Conservation (phyloP, 2,888 invertebrate genomes). For the Bellardia pandia region DNA sequence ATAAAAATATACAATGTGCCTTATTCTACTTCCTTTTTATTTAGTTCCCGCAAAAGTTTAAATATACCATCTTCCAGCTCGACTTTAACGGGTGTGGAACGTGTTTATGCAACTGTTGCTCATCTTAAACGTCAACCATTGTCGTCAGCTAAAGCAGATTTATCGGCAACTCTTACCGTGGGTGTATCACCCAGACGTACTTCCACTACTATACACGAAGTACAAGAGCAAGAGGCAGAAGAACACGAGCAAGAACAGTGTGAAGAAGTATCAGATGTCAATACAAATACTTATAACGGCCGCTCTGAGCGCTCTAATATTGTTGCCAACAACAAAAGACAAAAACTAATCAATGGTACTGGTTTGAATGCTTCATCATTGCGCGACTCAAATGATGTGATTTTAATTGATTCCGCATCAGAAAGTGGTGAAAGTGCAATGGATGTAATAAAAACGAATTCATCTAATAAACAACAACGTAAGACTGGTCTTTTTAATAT, state of each 20-base stretch:
- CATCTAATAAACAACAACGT: constrained; percentile 51
- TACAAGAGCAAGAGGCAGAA: constrained; percentile 56
- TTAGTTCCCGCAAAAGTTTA: constrained; percentile 80
- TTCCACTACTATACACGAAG: constrained; percentile 75
- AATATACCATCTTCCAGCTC: constrained; percentile 78
- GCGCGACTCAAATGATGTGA: constrained; percentile 64
- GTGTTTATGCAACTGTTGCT: constrained; percentile 71
- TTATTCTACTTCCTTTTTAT: constrained; percentile 1
- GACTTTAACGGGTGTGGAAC: constrained; percentile 64
- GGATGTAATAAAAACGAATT: constrained; percentile 58
- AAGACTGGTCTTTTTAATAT: constrained; percentile 76
- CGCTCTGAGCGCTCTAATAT: constrained; percentile 60
- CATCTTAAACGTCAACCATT: constrained; percentile 78
- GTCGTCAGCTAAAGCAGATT: constrained; percentile 71
- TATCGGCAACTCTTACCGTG: background rate
- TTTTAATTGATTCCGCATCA: constrained; percentile 76
- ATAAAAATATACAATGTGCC: background rate
- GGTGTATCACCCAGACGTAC: constrained; percentile 73
- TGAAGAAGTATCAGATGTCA: constrained; percentile 68
- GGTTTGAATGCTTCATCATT: constrained; percentile 11
- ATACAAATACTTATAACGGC: constrained; percentile 70
- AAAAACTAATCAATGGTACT: constrained; percentile 72
- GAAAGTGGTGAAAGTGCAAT: constrained; percentile 77
- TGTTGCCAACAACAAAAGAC: constrained; percentile 67
- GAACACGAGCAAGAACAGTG: constrained; percentile 1